Conservation (phyloP, 2,113 vertebrate species). For the Scomber japonicus region DNA sequence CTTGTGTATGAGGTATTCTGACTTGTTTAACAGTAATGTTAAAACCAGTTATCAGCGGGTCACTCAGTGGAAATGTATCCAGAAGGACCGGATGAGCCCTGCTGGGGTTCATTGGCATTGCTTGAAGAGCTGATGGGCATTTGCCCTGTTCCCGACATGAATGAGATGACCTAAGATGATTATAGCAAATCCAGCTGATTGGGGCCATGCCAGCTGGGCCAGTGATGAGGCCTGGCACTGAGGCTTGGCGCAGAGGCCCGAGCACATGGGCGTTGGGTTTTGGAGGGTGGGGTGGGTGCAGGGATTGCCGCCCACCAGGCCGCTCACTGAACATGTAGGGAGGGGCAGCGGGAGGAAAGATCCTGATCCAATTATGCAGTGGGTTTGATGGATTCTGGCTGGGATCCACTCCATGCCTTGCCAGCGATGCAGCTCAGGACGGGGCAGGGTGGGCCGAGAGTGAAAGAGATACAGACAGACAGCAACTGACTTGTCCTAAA, state of each 20-base stretch:
- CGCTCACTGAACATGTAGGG: constrained; percentile 24
- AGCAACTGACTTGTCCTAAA: constrained; percentile 56
- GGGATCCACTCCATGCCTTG: constrained; percentile 50
- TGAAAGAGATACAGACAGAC: constrained; percentile 59
- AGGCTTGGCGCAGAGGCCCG: constrained; percentile 64
- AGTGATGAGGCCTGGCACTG: constrained; percentile 63
- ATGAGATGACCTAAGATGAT: constrained; percentile 77
- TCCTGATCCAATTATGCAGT: constrained; percentile 58
- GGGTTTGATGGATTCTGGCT: constrained; percentile 57
- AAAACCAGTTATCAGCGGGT: constrained; percentile 20
- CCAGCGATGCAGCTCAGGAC: constrained; percentile 39
- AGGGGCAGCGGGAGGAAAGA: constrained; percentile 11
- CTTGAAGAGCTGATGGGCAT: constrained; percentile 59
- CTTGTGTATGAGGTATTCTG: constrained; percentile 18
- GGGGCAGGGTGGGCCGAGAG: constrained; percentile 27
- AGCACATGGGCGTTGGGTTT: constrained; percentile 41
- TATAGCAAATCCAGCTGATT: constrained; percentile 79
- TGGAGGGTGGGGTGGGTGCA: background rate
- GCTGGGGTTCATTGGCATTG: constrained; percentile 33
- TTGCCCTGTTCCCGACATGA: constrained; percentile 58
- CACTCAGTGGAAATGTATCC: constrained; percentile 32
- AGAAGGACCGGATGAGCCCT: constrained; percentile 19
- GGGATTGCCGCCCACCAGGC: constrained; percentile 39
- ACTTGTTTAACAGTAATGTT: constrained; percentile 16
- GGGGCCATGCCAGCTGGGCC: constrained; percentile 73